Base-by-base conservation (phyloP, 2,888 invertebrate species). In the Pelosia muscerda region DNA sequence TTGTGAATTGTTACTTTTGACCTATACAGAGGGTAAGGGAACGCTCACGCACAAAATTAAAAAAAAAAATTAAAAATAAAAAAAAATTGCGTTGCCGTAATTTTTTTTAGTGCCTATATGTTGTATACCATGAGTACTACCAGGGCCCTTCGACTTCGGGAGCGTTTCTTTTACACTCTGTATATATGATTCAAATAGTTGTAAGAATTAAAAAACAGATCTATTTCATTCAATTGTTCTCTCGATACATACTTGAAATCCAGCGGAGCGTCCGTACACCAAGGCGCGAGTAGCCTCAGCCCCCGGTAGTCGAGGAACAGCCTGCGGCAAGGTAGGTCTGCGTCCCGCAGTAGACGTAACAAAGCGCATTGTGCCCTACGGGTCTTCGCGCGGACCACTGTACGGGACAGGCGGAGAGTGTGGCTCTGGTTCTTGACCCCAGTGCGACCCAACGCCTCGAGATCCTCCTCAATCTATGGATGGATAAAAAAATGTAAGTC, bases 251-350 rank as follows among this genome's bases (percentile, higher is more conserved):
- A 95, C 89, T 91, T 94, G 79, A 95, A 94, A 66, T 93, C 90
- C 0, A 91, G 84, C 25, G 96, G 95, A 0, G 96, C 95, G 84
- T 98, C 98, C 69, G 96, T 96, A 96, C 99, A 98, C 97, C 99
- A 99, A 34, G 98, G 98, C 95, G 98, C 98, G 69, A 99, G 95
- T 66, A 99, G 94, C 9, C 98, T 95, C 66, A 99, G 95, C 0
- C 99, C 99, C 84, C 99, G 98, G 92, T 99, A 99, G 94, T 98
- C 98, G 66, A 98, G 96, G 94, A 99, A 99, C 73, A 99, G 95
- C 22, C 98, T 94, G 13, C 97, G 96, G 86, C 98, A 98, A 0
- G 98, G 97, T 81, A 97, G 93, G 87, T 98, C 98, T 0, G 97
- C 97, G 71, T 96, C 96, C 68, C 97, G 96, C 70, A 99, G 95